Percentiles rank a stretch among this genome's conserved stretches.
Evolutionary conservation across 2,113 vertebrate species (phyloP).

Genomic region (Pterophyllum scalare): DNA sequence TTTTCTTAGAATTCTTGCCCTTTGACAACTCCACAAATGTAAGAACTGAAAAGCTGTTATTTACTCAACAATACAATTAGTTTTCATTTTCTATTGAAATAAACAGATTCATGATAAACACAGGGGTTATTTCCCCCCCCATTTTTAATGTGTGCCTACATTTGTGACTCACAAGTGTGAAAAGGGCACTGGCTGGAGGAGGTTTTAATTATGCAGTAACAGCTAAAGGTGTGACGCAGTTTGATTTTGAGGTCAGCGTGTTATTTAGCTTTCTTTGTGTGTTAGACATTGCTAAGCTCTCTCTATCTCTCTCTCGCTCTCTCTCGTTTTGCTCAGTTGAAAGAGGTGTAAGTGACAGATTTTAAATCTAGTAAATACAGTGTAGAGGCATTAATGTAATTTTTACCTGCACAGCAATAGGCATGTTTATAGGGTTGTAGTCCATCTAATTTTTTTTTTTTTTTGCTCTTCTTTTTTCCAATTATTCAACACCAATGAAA

Average conservation of each 20-base stretch:
- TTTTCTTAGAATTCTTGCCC: not conserved
- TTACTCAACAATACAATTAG: constrained; percentile 4
- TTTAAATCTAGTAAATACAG: not conserved
- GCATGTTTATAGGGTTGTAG: not conserved
- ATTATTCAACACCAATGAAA: not conserved
- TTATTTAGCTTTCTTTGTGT: not conserved
- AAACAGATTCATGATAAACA: constrained; percentile 10
- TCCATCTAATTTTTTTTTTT: not conserved
- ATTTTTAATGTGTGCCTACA: constrained; percentile 9
- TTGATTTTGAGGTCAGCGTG: constrained; percentile 12
- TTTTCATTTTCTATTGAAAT: constrained; percentile 18
- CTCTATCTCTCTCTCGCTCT: too few relatives aligned
- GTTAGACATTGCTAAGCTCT: not conserved
- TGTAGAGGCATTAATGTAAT: not conserved
- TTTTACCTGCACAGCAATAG: not conserved
- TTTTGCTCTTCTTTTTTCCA: not conserved
- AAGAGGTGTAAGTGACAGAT: not conserved
- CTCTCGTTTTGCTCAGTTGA: not conserved
- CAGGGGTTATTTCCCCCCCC: not conserved
- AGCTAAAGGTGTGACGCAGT: not conserved
- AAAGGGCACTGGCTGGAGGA: constrained; percentile 48
- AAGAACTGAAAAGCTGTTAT: constrained; percentile 14
- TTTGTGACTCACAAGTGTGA: constrained; percentile 46
- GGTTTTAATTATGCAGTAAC: constrained; percentile 46
- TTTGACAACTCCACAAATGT: not conserved